Conservation (phyloP, 2,113 vertebrate genomes). For the Rhinopomastus cyanomelas region DNA sequence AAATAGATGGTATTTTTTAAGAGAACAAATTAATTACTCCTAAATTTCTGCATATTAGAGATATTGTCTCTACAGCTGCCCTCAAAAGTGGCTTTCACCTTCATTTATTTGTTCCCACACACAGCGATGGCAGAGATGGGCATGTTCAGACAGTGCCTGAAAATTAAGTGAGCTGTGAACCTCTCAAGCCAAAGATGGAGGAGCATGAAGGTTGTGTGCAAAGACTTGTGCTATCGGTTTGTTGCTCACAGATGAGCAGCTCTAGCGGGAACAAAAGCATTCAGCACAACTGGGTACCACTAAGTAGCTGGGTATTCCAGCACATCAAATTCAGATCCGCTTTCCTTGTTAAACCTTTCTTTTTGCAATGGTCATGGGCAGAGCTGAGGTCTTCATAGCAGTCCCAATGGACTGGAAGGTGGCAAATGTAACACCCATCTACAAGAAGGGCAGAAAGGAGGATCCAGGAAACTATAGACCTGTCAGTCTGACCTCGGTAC, state of each 20-base stretch:
- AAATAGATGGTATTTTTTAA: neutral
- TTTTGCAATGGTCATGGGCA: neutral
- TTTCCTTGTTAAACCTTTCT: neutral
- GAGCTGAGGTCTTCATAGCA: neutral
- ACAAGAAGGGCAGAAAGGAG: no score
- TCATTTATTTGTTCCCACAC: neutral
- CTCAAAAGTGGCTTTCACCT: neutral
- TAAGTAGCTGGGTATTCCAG: neutral
- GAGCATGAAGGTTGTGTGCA: neutral
- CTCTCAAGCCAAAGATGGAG: neutral
- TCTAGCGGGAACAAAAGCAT: neutral
- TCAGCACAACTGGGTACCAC: neutral
- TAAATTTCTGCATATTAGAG: neutral
- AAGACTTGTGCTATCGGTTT: neutral
- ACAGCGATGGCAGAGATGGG: neutral
- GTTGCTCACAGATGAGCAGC: neutral
- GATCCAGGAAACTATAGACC: no score
- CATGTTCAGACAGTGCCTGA: neutral
- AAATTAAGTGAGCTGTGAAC: neutral
- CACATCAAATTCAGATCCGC: neutral
- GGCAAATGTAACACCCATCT: no score
- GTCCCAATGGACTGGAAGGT: no score
- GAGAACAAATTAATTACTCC: neutral
- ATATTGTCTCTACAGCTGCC: neutral
- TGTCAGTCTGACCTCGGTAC: no score